Evolutionary conservation across 2,797 vertebrate genomes (phyloP).

Genomic region (Aratinga solstitialis): DNA sequence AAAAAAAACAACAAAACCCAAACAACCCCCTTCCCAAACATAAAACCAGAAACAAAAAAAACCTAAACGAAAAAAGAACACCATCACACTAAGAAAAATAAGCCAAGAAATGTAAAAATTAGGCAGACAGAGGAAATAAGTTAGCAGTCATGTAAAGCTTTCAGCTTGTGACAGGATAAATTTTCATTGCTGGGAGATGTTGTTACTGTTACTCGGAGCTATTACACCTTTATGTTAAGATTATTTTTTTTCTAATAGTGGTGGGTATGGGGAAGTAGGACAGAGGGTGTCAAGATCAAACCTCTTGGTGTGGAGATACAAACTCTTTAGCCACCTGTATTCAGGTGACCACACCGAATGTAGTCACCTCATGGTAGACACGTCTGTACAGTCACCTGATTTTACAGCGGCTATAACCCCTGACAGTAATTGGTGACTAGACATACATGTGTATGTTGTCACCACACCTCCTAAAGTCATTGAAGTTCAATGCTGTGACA

Average conservation of each 20-base stretch:
- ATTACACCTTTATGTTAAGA: neutral
- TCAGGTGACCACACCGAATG: accelerated
- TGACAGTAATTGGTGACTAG: neutral
- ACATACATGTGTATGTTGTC: accelerated
- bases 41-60: neutral
- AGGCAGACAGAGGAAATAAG: neutral
- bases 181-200: neutral
- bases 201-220: neutral
- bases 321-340: too few species aligned
- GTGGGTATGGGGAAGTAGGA: neutral
- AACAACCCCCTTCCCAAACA: neutral
- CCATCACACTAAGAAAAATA: neutral
- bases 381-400: accelerated
- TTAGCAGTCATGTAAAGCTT: neutral
- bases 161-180: neutral
- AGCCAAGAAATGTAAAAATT: neutral
- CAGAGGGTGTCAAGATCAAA: neutral
- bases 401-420: neutral
- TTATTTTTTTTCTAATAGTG: neutral
- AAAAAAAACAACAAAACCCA: neutral
- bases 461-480: neutral
- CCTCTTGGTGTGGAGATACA: neutral
- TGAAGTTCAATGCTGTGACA: too few species aligned
- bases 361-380: accelerated
- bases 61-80: neutral